These are phyloP conservation scores for Orestias chungarensis DNA, from an alignment of 2,797 vertebrate species.

Conservation along the genomic window DNA sequence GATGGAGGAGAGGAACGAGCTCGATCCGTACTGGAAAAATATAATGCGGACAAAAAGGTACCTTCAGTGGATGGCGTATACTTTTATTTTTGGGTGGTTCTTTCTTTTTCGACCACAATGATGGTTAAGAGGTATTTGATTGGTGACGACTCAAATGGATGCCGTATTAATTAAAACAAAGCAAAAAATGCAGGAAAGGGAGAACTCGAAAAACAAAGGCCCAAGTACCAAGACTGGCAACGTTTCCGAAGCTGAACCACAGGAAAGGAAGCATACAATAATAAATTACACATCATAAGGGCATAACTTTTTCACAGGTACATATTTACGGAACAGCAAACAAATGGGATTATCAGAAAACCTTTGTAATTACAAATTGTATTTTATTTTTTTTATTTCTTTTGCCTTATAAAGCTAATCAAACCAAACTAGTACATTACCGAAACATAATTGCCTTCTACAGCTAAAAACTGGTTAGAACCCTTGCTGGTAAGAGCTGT, in stretches of 20 bases:
- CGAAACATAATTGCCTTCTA: too few relatives aligned
- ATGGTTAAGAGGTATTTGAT: not conserved
- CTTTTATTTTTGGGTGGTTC: not conserved
- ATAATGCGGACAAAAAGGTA: slow-evolving; percentile 94
- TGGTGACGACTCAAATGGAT: not conserved
- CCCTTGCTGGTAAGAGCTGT: too few relatives aligned
- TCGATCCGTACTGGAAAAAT: slow-evolving; percentile 90
- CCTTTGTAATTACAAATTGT: too few relatives aligned
- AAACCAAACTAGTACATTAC: too few relatives aligned
- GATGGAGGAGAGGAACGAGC: slow-evolving; percentile 98
- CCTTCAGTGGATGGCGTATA: slow-evolving; percentile 27
- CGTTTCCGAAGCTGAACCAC: not conserved
- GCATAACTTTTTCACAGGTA: too few relatives aligned
- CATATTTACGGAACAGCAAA: too few relatives aligned
- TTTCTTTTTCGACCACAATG: not conserved
- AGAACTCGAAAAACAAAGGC: not conserved
- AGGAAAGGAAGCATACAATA: not conserved
- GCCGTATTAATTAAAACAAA: not conserved
- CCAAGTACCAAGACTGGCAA: not conserved
- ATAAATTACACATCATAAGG: not conserved
- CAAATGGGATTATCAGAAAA: too few relatives aligned
- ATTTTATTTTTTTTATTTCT: too few relatives aligned
- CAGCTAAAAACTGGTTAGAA: too few relatives aligned
- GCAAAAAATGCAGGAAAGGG: not conserved
- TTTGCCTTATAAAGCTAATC: too few relatives aligned